phyloP scores from a whole-genome alignment of 2,113 vertebrate species.

The Erinaceus europaeus region DNA sequence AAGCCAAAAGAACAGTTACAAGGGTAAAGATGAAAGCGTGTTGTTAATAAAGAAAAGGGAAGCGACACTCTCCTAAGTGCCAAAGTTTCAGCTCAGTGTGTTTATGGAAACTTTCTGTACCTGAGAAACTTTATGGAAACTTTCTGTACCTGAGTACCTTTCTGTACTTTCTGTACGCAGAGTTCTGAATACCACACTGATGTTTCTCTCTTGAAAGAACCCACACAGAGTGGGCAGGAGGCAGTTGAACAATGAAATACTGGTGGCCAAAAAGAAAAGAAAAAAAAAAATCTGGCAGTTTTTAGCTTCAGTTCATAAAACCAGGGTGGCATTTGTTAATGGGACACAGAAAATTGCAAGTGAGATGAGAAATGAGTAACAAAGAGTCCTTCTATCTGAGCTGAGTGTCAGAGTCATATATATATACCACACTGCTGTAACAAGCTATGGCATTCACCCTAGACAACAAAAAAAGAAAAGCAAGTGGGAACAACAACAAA shows the following conservation, averaged over 20 bases:
- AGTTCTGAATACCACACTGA: not conserved
- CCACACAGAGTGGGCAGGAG: not conserved
- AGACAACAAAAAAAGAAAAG: not conserved
- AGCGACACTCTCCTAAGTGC: not conserved
- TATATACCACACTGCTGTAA: not conserved
- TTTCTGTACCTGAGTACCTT: not conserved
- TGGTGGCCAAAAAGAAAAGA: not conserved
- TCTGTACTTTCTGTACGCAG: too few relatives aligned
- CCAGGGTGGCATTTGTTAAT: slow-evolving; percentile 34
- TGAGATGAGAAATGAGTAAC: not conserved
- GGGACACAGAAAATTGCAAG: not conserved
- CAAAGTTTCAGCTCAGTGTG: not conserved
- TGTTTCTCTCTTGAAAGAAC: not conserved
- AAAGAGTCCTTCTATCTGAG: not conserved
- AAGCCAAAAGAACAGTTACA: too few relatives aligned
- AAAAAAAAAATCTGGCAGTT: not conserved
- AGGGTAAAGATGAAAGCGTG: too few relatives aligned
- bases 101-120: not conserved
- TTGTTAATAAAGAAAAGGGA: not conserved
- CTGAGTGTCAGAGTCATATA: not conserved
- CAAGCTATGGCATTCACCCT: not conserved
- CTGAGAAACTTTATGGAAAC: not conserved
- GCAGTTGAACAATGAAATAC: slow-evolving; percentile 10
- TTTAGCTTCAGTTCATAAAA: slow-evolving; percentile 41
- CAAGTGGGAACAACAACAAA: not conserved